Evolutionary conservation across 1,140 invertebrate genomes (phyloP).

Genomic region (Camponotus vicinus): DNA sequence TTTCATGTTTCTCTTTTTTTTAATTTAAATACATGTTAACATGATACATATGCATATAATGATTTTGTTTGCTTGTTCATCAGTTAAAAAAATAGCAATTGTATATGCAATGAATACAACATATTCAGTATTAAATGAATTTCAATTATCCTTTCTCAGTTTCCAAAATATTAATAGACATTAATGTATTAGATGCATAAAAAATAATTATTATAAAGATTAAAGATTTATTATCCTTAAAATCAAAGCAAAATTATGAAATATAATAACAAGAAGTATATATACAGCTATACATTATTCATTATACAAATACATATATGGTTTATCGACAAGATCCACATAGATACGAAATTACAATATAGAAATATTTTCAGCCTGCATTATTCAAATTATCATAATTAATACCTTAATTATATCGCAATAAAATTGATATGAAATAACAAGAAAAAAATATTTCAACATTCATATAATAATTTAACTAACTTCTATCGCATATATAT

Average conservation of each 20-base stretch:
- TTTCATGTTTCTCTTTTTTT: neutral
- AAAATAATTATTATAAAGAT: slow-evolving; percentile 32
- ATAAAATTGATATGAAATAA: slow-evolving; percentile 18
- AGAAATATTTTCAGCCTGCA: neutral
- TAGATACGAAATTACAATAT: slow-evolving; percentile 12
- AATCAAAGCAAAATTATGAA: neutral
- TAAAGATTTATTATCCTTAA: slow-evolving; percentile 40
- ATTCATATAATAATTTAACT: slow-evolving; percentile 28
- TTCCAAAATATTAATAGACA: neutral
- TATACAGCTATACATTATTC: slow-evolving; percentile 22
- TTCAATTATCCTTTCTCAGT: neutral
- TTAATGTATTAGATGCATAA: neutral
- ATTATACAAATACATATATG: slow-evolving; percentile 30
- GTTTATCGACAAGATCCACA: slow-evolving; percentile 36
- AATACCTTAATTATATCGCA: slow-evolving; percentile 28
- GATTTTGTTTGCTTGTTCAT: neutral
- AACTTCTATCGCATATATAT: neutral
- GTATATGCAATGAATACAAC: neutral
- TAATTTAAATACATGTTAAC: neutral
- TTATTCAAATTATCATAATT: neutral
- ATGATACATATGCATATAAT: neutral
- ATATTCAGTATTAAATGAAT: neutral
- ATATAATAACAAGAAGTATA: slow-evolving; percentile 28
- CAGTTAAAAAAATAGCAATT: neutral
- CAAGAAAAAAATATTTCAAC: neutral